Conservation (phyloP, 2,888 invertebrate genomes). For the Lacanobia oleracea region DNA sequence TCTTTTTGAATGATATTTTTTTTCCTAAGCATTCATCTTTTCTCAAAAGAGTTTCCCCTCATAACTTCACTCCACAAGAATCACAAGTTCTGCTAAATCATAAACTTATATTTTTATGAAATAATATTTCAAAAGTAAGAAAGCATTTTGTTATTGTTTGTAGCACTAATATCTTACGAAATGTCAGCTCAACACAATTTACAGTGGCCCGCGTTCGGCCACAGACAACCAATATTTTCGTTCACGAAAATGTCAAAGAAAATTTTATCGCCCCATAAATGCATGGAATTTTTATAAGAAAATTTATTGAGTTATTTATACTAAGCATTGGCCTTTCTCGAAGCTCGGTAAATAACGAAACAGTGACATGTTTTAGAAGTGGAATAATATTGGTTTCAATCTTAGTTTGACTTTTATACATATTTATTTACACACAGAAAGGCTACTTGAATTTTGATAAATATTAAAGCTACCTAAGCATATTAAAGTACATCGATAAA, state of each 20-base stretch:
- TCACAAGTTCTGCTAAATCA: not conserved
- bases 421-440: conserved; percentile 31
- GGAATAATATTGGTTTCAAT: conserved; percentile 38
- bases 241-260: conserved; percentile 60
- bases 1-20: too few species aligned
- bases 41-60: not conserved
- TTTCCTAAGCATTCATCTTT: not conserved
- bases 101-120: conserved; percentile 12
- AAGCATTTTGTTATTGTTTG: conserved; percentile 51
- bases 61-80: not conserved
- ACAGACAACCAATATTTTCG: conserved; percentile 58
- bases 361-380: conserved; percentile 25
- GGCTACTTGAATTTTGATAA: conserved; percentile 21
- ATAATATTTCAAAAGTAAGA: conserved; percentile 33
- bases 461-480: not conserved
- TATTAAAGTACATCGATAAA: conserved; percentile 31
- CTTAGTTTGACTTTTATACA: conserved; percentile 15
- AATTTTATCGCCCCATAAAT: conserved; percentile 60
- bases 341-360: conserved; percentile 47
- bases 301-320: conserved; percentile 56
- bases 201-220: conserved; percentile 39
- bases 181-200: conserved; percentile 56
- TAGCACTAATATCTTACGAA: conserved; percentile 51
- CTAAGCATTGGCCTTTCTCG: conserved; percentile 36
- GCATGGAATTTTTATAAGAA: conserved; percentile 62